Base-by-base conservation (phyloP, 1,140 invertebrate genomes). In the Chironomus striatipennis region DNA sequence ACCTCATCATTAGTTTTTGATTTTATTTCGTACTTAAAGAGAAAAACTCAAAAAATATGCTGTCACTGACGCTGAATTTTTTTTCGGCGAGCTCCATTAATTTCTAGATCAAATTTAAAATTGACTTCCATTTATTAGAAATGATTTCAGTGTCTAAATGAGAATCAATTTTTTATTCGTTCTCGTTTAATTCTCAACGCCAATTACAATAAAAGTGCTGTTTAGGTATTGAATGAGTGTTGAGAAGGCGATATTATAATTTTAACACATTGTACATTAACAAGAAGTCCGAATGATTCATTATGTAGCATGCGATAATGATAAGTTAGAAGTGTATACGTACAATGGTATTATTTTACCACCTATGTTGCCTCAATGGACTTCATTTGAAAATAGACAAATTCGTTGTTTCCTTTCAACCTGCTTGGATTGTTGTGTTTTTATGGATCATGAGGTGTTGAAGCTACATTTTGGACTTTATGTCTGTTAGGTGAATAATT, bases 71-170 rank as follows among this genome's bases (percentile, higher is more conserved):
- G n/a, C n/a, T n/a, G n/a, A n/a, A n/a, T n/a, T n/a, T n/a, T n/a
- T n/a, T n/a, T n/a, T n/a, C n/a, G n/a, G n/a, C n/a, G n/a, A n/a
- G n/a, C n/a, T n/a, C n/a, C n/a, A 57, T 57, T 57, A 15, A 57
- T 57, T 57, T 57, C 47, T 57, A 57, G 47, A 57, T 57, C 47
- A 57, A 57, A 12, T 57, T 57, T 47, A 57, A n/a, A 57, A 57
- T 57, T 57, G 47, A 57, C 47, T 57, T 57, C 47, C 12, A 57
- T 57, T n/a, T 57, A 57, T 57, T 57, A 57, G 47, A 57, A 57
- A 15, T 57, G 4, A 34, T 2, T 34, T 5, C 24, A 34, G 24
- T 57, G 12, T 12, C 47, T 57, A 57, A 57, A 57, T 57, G 47
- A 57, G n/a, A n/a, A 57, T 57, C 47, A 57, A n/a, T 57, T 57